Base-by-base conservation (phyloP, 2,888 invertebrate genomes). In the Mythimna pallens region DNA sequence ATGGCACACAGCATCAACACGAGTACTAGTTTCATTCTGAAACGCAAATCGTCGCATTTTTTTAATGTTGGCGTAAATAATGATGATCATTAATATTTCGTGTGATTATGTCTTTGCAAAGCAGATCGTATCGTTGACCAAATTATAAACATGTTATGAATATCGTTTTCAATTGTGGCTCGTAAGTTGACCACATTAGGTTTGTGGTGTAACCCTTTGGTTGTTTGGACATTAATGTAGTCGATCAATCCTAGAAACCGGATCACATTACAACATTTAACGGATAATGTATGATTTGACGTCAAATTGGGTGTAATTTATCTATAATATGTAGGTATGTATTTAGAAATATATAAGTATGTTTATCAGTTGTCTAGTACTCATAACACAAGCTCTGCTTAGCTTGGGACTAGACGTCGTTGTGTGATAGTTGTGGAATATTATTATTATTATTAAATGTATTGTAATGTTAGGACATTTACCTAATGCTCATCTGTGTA, bases 21-120 rank as follows among this genome's bases (percentile, higher is more conserved):
- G 65, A 92, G 78, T 76, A 91, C 76, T 73, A 94, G 78, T 90
- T 93, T 94, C 95, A 95, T 95, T 81, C 93, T 94, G 89, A 80
- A 89, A 87, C 73, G 50, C 61, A 82, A 87, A 87, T 66, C 63
- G 52, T 66, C 64, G 43, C 52, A 57, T 77, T 58, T 61, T 65
- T 65, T 59, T 59, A 74, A 52, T 36, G 61, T 50, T 84, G 34
- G 73, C 80, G 74, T 76, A 78, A 78, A 78, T 84, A 81, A 84
- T 80, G 57, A 73, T 47, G n/a, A 30, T 52, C 77, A 80, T 80
- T 74, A 79, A 57, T n/a, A 62, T 73, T 73, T 52, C 20, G 58
- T 20, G n/a, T 71, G 40, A 78, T 77, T 63, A 72, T 54, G 57
- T 70, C 52, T 59, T 55, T 72, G 57, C 61, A 80, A 69, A 61